A percentile compares a stretch with the other conserved stretches of the same genome.
These are phyloP conservation scores for Ameiurus melas DNA, from an alignment of 2,113 vertebrate genomes.

Conservation along the genomic window DNA sequence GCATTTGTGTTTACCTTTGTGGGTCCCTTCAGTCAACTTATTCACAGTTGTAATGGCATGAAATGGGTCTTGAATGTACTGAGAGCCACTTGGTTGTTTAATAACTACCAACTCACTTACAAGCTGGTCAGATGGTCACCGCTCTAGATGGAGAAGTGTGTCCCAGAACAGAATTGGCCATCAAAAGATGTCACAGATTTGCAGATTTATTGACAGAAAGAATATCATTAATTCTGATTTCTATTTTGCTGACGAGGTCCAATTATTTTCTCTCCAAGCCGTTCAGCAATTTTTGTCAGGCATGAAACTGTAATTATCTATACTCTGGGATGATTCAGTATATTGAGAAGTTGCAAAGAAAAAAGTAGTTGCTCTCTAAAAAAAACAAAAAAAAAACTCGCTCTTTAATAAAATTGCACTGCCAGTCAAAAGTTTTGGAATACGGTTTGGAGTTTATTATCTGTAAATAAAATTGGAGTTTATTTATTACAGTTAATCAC, in stretches of 20 bases:
- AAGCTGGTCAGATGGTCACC: too few relatives aligned
- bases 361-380: background rate
- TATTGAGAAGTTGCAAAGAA: conserved; percentile 10
- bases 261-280: background rate
- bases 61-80: background rate
- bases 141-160: background rate
- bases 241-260: background rate
- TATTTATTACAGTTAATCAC: background rate
- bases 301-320: conserved; percentile 6
- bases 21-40: background rate
- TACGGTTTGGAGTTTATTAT: background rate
- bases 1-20: conserved; percentile 19
- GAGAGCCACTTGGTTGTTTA: background rate
- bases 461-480: too few relatives aligned
- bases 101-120: background rate
- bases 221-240: conserved; percentile 10
- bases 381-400: background rate
- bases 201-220: conserved; percentile 6
- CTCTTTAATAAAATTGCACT: background rate
- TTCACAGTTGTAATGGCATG: background rate
- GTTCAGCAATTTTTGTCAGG: conserved; percentile 11
- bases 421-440: conserved; percentile 7
- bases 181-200: background rate
- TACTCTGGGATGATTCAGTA: conserved; percentile 5
- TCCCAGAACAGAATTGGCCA: background rate